Evolutionary conservation across 2,888 invertebrate genomes (phyloP).

Genomic region (Cataglyphis rosenhaueri): DNA sequence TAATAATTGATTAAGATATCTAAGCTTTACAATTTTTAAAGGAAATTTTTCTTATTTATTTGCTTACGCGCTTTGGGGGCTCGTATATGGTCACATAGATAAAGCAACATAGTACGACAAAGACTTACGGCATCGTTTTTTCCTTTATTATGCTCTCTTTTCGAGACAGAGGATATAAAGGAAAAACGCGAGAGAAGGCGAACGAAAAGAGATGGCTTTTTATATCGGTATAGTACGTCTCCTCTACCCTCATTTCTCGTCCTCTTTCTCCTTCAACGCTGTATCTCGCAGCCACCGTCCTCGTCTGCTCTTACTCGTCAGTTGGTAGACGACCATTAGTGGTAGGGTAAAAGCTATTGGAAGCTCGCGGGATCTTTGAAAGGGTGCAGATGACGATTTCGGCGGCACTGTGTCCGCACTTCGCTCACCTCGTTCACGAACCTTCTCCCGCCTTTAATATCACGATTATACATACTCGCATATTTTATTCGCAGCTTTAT

Average conservation of each 20-base stretch:
- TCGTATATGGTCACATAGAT: conserved; percentile 44
- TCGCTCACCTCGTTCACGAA: conserved; percentile 28
- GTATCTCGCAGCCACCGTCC: conserved; percentile 52
- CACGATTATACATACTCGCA: conserved; percentile 15
- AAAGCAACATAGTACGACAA: conserved; percentile 70
- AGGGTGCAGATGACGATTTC: conserved; percentile 69
- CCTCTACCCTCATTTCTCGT: conserved; percentile 67
- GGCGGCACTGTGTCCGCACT: conserved; percentile 55
- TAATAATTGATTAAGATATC: neutral
- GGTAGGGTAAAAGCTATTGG: conserved; percentile 82
- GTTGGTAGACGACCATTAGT: conserved; percentile 80
- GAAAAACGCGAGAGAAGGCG: conserved; percentile 71
- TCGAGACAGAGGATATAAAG: conserved; percentile 81
- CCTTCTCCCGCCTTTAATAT: conserved; percentile 10
- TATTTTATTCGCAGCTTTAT: neutral
- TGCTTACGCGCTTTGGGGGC: neutral
- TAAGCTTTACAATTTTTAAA: neutral
- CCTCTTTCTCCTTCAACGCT: conserved; percentile 36
- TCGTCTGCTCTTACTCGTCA: conserved; percentile 69
- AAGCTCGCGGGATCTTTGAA: conserved; percentile 77
- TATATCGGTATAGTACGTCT: conserved; percentile 70
- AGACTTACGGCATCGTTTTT: conserved; percentile 78
- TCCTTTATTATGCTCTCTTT: conserved; percentile 79
- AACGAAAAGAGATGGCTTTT: conserved; percentile 75
- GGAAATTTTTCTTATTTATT: conserved; percentile 6